Conservation (phyloP, 2,113 vertebrate genomes). For the Pluvianellus socialis region DNA sequence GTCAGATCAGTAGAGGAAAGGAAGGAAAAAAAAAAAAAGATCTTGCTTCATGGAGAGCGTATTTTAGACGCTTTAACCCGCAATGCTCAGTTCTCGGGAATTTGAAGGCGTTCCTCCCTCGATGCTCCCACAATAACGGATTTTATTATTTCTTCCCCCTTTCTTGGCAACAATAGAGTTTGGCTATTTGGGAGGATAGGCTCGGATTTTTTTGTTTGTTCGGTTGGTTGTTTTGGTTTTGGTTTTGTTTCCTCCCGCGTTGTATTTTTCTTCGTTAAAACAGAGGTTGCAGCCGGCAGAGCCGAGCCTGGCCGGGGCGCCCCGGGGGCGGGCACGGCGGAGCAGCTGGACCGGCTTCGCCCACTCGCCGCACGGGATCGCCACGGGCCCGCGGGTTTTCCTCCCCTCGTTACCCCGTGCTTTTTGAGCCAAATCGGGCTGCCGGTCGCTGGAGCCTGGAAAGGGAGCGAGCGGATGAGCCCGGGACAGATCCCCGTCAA, state of each 20-base stretch:
- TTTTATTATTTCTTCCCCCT: accelerated
- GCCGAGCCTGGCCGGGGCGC: not conserved
- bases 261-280: not conserved
- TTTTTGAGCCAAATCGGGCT: not conserved
- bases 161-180: not conserved
- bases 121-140: accelerated
- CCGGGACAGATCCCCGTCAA: too few relatives aligned
- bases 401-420: not conserved
- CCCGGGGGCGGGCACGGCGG: not conserved
- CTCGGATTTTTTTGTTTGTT: not conserved
- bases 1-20: not conserved
- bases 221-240: too few relatives aligned
- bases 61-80: not conserved
- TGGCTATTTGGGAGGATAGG: not conserved
- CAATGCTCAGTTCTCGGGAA: not conserved
- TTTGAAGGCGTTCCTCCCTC: not conserved
- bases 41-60: not conserved
- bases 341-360: not conserved
- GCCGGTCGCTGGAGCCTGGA: not conserved
- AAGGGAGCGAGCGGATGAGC: not conserved
- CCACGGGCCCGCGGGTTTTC: not conserved
- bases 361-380: not conserved
- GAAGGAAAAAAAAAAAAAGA: too few relatives aligned
- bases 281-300: not conserved
- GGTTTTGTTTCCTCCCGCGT: not conserved